A percentile compares a stretch with the other conserved stretches of the same genome.
Evolutionary conservation across 2,797 vertebrate species (phyloP).

Genomic region (Manis pentadactyla): DNA sequence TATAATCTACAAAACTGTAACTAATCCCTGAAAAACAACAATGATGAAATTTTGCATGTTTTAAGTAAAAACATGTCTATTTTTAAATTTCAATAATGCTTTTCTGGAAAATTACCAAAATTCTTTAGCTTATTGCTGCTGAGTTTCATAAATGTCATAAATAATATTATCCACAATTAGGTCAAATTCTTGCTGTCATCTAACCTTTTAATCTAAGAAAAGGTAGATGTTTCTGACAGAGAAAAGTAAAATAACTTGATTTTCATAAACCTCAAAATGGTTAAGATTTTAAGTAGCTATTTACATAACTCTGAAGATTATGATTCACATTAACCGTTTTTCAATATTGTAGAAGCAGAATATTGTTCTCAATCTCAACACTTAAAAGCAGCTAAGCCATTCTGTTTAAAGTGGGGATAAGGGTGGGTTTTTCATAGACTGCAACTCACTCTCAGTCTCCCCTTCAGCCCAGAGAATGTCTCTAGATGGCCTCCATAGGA

Average conservation of each 20-base stretch:
- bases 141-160: constrained; percentile 37
- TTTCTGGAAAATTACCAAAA: constrained; percentile 8
- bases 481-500: not conserved
- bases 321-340: not conserved
- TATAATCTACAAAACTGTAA: not conserved
- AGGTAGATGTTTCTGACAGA: not conserved
- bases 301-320: not conserved
- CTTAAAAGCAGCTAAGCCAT: not conserved
- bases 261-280: not conserved
- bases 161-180: not conserved
- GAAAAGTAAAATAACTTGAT: constrained; percentile 19
- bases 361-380: not conserved
- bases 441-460: not conserved
- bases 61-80: not conserved
- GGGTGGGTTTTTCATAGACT: not conserved
- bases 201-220: not conserved
- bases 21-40: not conserved
- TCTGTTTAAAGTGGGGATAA: not conserved
- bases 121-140: not conserved
- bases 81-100: constrained; percentile 18
- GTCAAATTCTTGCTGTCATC: constrained; percentile 45
- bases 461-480: not conserved
- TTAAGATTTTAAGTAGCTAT: not conserved
- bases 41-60: not conserved
- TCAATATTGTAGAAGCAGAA: not conserved